Evolutionary conservation across 2,888 invertebrate species (phyloP).

Genomic region (Eumacrocentrus americanus): DNA sequence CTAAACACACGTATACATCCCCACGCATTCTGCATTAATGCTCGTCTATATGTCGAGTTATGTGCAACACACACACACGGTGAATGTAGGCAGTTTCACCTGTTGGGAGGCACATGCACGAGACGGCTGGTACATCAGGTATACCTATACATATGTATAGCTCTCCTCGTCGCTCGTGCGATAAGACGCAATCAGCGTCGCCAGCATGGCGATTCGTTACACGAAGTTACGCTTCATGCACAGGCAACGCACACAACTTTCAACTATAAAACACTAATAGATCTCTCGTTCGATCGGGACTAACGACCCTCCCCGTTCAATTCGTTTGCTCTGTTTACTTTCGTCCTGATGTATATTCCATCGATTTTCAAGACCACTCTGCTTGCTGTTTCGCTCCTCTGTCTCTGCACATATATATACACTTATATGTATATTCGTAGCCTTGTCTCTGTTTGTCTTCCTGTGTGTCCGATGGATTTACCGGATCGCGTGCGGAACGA

Average conservation of each 20-base stretch:
- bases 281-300: conserved; percentile 21
- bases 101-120: conserved; percentile 14
- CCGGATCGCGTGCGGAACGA: conserved; percentile 20
- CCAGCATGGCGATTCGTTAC: conserved; percentile 14
- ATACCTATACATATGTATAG: background rate
- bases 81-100: conserved; percentile 3
- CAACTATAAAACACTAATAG: conserved; percentile 15
- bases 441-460: conserved; percentile 9
- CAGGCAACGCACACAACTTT: background rate
- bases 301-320: conserved; percentile 21
- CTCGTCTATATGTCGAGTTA: conserved; percentile 9
- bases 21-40: conserved; percentile 8
- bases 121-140: conserved; percentile 2
- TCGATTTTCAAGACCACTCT: conserved; percentile 6
- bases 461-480: conserved; percentile 21
- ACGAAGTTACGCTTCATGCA: conserved; percentile 21
- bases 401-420: background rate
- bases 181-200: conserved; percentile 29
- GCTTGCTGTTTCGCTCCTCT: background rate
- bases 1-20: background rate
- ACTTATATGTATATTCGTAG: background rate
- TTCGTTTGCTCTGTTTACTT: conserved; percentile 28
- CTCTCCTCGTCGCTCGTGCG: conserved; percentile 17
- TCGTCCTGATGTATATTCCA: background rate
- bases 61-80: background rate